Evolutionary conservation across 2,797 vertebrate species (phyloP).

Genomic region (Malurus leucopterus): DNA sequence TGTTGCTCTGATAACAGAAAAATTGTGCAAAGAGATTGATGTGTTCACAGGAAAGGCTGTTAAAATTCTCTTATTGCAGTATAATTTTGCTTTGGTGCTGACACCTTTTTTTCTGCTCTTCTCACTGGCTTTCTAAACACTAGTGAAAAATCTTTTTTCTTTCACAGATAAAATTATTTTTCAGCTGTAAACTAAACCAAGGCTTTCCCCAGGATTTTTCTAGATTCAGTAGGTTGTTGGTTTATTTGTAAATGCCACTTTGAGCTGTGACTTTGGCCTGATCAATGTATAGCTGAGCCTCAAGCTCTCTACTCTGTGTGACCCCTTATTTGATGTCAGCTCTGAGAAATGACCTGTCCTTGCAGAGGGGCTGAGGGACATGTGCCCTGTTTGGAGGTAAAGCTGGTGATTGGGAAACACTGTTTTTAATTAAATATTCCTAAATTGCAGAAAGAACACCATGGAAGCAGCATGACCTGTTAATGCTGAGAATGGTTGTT

Average conservation of each 20-base stretch:
- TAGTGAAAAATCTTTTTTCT: background rate
- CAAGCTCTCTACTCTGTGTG: background rate
- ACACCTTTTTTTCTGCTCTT: background rate
- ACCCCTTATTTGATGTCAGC: background rate
- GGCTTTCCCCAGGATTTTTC: background rate
- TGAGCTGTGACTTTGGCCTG: background rate
- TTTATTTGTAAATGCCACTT: background rate
- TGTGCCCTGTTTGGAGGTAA: background rate
- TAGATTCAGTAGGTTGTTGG: background rate
- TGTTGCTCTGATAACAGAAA: slow-evolving; percentile 26
- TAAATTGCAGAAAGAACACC: background rate
- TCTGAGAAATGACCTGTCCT: background rate
- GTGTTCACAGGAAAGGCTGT: background rate
- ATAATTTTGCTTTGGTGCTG: background rate
- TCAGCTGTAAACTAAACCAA: background rate
- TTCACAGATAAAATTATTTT: background rate
- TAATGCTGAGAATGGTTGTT: background rate
- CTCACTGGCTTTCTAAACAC: background rate
- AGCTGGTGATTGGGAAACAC: background rate
- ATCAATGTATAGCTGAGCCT: background rate
- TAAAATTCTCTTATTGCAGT: background rate
- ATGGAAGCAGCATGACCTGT: background rate
- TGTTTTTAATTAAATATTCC: background rate
- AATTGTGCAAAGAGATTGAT: background rate
- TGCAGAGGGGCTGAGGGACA: background rate